A percentile compares a stretch with the other conserved stretches of the same genome.
Evolutionary conservation across 2,113 vertebrate species (phyloP).

Genomic region (Sturnus vulgaris): DNA sequence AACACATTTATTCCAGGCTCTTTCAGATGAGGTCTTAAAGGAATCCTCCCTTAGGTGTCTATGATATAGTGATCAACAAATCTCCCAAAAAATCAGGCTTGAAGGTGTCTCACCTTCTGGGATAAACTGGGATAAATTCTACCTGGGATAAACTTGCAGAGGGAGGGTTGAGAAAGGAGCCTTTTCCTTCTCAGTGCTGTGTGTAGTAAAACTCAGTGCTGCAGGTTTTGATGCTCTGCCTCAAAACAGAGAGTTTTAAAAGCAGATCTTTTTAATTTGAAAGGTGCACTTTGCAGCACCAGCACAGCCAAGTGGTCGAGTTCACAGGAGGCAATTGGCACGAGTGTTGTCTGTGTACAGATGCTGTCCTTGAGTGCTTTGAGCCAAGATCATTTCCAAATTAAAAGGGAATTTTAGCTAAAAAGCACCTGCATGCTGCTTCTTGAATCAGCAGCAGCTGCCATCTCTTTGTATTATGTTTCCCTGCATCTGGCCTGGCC

Average conservation of each 20-base stretch:
- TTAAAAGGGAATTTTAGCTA: neutral
- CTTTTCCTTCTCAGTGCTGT: neutral
- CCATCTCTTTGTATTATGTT: neutral
- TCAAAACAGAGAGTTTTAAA: neutral
- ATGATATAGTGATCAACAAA: neutral
- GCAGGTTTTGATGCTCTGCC: neutral
- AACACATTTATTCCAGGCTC: neutral
- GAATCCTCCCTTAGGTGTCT: neutral
- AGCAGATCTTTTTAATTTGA: neutral
- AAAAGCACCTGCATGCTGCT: neutral
- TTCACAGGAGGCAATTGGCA: neutral
- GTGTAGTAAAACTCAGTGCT: neutral
- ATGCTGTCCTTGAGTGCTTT: neutral
- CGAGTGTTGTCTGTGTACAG: neutral
- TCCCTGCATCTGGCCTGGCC: neutral
- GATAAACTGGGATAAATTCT: neutral
- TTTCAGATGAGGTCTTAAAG: neutral
- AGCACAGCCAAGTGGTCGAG: neutral
- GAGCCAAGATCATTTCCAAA: neutral
- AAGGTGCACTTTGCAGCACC: neutral
- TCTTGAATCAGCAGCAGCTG: neutral
- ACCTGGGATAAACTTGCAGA: neutral
- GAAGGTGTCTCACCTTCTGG: neutral
- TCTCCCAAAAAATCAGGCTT: neutral
- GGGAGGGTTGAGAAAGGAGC: neutral